Evolutionary conservation across 2,797 vertebrate genomes (phyloP).

Genomic region (Fundulus diaphanus): DNA sequence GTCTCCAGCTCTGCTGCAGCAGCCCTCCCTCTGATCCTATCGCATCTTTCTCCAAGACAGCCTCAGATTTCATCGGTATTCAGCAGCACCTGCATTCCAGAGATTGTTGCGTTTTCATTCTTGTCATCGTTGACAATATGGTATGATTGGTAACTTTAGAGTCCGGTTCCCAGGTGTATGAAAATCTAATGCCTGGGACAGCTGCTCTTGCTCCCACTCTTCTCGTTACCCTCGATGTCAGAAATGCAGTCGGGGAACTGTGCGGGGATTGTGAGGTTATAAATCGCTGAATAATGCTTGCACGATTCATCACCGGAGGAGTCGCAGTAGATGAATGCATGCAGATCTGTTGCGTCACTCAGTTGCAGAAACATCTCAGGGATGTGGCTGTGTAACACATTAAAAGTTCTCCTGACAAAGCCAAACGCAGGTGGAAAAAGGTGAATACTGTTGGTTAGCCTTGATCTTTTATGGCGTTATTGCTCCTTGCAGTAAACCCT

Average conservation of each 20-base stretch:
- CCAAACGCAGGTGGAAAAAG: neutral
- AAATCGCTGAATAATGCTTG: slow-evolving; percentile 5
- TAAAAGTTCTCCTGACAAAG: neutral
- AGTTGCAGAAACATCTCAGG: neutral
- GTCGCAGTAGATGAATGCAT: slow-evolving; percentile 1
- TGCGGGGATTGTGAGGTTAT: slow-evolving; percentile 16
- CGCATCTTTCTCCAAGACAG: slow-evolving; percentile 36
- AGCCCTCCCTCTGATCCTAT: slow-evolving; percentile 52
- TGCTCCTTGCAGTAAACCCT: neutral
- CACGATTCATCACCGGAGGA: slow-evolving; percentile 4
- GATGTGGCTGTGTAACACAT: neutral
- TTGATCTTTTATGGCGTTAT: neutral
- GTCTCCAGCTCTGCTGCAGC: slow-evolving; percentile 40
- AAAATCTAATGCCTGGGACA: slow-evolving; percentile 14
- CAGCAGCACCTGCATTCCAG: slow-evolving; percentile 51
- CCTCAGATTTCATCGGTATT: slow-evolving; percentile 68
- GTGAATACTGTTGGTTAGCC: neutral
- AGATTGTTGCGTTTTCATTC: slow-evolving; percentile 38
- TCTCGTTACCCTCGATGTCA: slow-evolving; percentile 14
- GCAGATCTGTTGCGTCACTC: slow-evolving; percentile 12
- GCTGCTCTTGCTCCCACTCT: slow-evolving; percentile 13
- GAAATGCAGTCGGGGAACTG: slow-evolving; percentile 17
- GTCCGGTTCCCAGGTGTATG: slow-evolving; percentile 49
- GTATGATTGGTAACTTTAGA: slow-evolving; percentile 19
- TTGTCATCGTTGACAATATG: slow-evolving; percentile 25